Evolutionary conservation across 2,113 vertebrate genomes (phyloP).

Genomic region (Phoenicopterus ruber): DNA sequence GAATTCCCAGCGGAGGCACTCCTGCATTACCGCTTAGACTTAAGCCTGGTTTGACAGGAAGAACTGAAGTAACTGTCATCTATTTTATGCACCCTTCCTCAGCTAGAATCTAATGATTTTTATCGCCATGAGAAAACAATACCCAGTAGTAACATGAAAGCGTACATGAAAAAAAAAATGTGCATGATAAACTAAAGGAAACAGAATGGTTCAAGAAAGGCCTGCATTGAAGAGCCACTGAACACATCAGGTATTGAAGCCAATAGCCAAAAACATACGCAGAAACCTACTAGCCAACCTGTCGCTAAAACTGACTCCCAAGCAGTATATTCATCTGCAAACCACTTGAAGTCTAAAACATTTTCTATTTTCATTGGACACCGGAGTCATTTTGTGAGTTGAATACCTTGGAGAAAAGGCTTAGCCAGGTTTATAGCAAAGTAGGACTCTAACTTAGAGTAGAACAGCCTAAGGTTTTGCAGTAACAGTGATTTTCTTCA

Average conservation of each 20-base stretch:
- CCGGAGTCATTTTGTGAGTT: neutral
- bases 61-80: slow-evolving; percentile 29
- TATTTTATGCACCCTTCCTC: slow-evolving; percentile 3
- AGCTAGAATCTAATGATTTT: slow-evolving; percentile 13
- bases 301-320: neutral
- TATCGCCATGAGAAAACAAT: slow-evolving; percentile 15
- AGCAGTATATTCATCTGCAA: neutral
- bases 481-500: neutral
- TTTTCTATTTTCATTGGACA: neutral
- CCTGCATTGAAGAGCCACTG: slow-evolving; percentile 4
- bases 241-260: neutral
- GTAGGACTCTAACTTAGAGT: neutral
- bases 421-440: neutral
- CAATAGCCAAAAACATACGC: neutral
- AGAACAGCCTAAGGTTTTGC: neutral
- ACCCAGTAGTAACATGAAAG: neutral
- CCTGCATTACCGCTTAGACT: slow-evolving; percentile 59
- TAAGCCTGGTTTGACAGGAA: slow-evolving; percentile 25
- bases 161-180: neutral
- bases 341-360: neutral
- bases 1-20: slow-evolving; percentile 78
- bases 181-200: slow-evolving; percentile 9
- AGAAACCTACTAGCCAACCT: neutral
- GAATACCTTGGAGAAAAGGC: neutral
- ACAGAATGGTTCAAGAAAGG: slow-evolving; percentile 16